phyloP scores from a whole-genome alignment of 2,888 invertebrate species.

The Cynaeus angustus region DNA sequence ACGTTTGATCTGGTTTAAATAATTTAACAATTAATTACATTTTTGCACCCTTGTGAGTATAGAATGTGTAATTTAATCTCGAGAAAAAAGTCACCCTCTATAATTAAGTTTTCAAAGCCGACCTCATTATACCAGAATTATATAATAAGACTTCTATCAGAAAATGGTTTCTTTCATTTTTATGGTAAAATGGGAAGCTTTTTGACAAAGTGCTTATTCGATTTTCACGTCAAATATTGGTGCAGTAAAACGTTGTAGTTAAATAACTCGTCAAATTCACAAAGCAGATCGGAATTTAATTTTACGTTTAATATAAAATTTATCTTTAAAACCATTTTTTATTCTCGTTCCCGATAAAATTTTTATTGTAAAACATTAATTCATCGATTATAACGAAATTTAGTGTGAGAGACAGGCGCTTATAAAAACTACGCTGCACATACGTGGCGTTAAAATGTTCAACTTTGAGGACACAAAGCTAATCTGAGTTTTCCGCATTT shows the following conservation, averaged over 20 bases:
- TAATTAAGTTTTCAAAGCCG: slow-evolving; percentile 10
- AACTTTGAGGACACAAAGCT: too few species aligned
- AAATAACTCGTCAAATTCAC: too few species aligned
- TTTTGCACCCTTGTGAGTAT: too few species aligned
- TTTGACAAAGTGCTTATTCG: background rate
- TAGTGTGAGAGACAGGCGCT: too few species aligned
- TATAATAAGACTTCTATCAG: slow-evolving; percentile 10
- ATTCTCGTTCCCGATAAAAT: slow-evolving; percentile 9
- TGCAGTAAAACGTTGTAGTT: too few species aligned
- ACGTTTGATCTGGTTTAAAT: too few species aligned
- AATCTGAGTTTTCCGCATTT: background rate
- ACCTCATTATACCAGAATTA: slow-evolving; percentile 11
- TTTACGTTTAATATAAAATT: slow-evolving; percentile 14
- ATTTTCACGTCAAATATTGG: too few species aligned
- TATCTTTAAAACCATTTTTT: slow-evolving; percentile 17
- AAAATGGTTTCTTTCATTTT: slow-evolving; percentile 8
- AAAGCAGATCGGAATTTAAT: background rate
- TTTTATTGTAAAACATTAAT: slow-evolving; percentile 29
- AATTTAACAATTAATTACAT: too few species aligned
- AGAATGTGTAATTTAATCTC: slow-evolving; percentile 15
- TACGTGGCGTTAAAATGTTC: too few species aligned
- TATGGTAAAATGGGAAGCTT: background rate
- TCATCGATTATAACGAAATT: background rate
- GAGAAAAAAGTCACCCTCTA: slow-evolving; percentile 2
- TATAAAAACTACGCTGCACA: too few species aligned